Conservation (phyloP, 2,797 vertebrate genomes). For the Poecilia velifera region DNA sequence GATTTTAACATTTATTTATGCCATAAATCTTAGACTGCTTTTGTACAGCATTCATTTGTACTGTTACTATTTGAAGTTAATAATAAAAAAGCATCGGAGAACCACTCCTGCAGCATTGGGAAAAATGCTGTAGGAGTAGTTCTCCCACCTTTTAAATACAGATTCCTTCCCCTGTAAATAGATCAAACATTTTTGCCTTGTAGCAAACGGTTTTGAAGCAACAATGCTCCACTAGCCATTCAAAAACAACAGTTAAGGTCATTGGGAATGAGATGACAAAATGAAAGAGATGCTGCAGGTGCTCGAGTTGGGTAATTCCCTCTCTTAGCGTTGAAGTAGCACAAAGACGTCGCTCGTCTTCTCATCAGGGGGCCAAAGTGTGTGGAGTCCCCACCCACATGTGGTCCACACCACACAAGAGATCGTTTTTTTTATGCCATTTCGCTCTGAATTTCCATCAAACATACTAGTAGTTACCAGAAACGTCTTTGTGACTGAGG, state of each 20-base stretch:
- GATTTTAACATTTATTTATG: not conserved
- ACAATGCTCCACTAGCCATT: not conserved
- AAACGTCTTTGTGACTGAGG: slow-evolving; percentile 15
- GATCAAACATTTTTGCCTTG: not conserved
- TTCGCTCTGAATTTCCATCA: slow-evolving; percentile 46
- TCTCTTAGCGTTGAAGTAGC: slow-evolving; percentile 16
- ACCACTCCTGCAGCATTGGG: not conserved
- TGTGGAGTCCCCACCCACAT: slow-evolving; percentile 74
- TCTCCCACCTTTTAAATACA: not conserved
- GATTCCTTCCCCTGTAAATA: not conserved
- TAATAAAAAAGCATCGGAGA: not conserved
- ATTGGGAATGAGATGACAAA: slow-evolving; percentile 20
- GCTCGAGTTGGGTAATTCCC: slow-evolving; percentile 58
- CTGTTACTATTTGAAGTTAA: not conserved
- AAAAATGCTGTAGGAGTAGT: not conserved
- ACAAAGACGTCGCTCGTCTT: slow-evolving; percentile 33
- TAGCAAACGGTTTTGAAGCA: not conserved
- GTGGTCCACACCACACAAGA: slow-evolving; percentile 61
- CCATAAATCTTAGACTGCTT: not conserved
- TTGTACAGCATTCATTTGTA: not conserved
- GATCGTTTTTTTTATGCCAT: slow-evolving; percentile 38
- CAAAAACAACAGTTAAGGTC: slow-evolving; percentile 4
- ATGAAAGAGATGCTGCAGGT: slow-evolving; percentile 31
- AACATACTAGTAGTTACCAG: slow-evolving; percentile 47
- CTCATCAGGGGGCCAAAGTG: slow-evolving; percentile 35